Evolutionary conservation across 1,140 invertebrate genomes (phyloP).

Genomic region (Trypoxylus dichotomus): DNA sequence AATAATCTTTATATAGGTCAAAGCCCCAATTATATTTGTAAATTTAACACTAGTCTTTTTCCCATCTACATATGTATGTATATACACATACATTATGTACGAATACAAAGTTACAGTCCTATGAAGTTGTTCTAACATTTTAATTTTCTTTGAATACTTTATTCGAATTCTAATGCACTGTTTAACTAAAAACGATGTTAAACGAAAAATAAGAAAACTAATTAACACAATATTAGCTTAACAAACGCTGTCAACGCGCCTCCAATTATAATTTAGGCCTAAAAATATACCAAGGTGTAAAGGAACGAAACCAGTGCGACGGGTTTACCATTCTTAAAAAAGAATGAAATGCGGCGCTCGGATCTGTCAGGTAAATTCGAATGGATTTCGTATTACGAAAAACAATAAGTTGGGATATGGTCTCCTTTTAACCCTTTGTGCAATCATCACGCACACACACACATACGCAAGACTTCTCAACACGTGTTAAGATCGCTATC

Average conservation of each 20-base stretch:
- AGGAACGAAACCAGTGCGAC: background rate
- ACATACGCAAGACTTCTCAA: background rate
- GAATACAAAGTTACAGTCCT: no score
- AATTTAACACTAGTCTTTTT: no score
- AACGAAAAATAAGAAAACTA: background rate
- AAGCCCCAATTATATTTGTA: no score
- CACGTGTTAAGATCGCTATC: background rate
- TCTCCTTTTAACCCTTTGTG: background rate
- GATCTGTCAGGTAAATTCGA: background rate
- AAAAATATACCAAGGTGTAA: background rate
- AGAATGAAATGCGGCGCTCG: background rate
- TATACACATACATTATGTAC: no score
- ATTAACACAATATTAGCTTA: background rate
- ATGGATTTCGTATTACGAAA: background rate
- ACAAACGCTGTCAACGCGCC: background rate
- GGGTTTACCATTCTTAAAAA: background rate
- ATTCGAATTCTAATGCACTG: background rate
- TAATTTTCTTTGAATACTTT: background rate
- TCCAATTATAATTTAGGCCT: background rate
- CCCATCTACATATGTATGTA: background rate
- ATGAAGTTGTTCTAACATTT: background rate
- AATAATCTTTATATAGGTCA: no score
- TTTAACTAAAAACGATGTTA: background rate
- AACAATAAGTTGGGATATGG: background rate
- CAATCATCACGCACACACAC: background rate